A percentile compares a stretch with the other conserved stretches of the same genome.
Conservation (phyloP, 2,888 invertebrate species). For the Ceriagrion tenellum region DNA sequence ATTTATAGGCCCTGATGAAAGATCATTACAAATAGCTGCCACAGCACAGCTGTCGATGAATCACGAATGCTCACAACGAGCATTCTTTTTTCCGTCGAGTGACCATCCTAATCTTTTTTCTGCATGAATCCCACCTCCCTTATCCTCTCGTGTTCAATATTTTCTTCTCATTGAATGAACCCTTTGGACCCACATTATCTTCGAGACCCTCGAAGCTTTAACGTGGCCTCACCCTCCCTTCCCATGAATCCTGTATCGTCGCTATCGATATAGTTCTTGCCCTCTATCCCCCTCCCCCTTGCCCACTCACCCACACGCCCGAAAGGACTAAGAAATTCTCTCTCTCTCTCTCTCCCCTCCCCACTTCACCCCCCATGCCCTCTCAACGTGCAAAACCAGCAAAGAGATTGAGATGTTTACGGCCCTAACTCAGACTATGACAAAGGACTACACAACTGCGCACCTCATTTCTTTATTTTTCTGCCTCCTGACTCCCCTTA, state of each 20-base stretch:
- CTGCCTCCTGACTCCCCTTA: not conserved
- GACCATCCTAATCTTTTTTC: not conserved
- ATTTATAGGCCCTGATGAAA: too few species aligned
- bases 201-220: not conserved
- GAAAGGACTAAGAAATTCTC: slow-evolving; percentile 40
- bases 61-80: not conserved
- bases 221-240: not conserved
- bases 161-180: not conserved
- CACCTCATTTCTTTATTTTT: slow-evolving; percentile 57
- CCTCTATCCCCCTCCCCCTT: not conserved
- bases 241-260: slow-evolving; percentile 14
- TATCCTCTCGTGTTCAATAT: not conserved
- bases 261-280: not conserved
- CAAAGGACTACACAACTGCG: slow-evolving; percentile 66
- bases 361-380: not conserved
- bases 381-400: not conserved
- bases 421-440: slow-evolving; percentile 66
- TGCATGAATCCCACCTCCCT: not conserved
- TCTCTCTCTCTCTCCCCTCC: not conserved
- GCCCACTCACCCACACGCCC: slow-evolving; percentile 12
- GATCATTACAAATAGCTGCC: too few species aligned
- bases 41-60: not conserved
- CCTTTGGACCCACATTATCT: not conserved
- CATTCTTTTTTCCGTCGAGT: not conserved
- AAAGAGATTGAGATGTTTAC: slow-evolving; percentile 67